Evolutionary conservation across 2,113 vertebrate genomes (phyloP), one percentile per base, ranked within the genome.

Genomic region (Upupa epops): DNA sequence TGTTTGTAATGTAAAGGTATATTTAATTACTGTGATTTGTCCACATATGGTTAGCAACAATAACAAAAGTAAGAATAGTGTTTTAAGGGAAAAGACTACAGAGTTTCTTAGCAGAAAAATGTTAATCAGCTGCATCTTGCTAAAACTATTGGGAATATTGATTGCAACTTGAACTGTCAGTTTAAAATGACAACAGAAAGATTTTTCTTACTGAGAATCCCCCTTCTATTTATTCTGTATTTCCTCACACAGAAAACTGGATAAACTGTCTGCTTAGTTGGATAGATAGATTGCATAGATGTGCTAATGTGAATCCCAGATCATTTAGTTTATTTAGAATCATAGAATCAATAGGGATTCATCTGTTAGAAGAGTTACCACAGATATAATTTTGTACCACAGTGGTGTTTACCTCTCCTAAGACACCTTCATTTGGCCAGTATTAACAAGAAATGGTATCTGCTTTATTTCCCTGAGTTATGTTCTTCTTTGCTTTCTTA

Each of bases 281-380:
- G 52, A 29, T 4, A 64, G 34, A 51, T 56, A 90, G 69, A 84
- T 87, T 75, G 6, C 25, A 55, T 13, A 31, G 61, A 65, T 31
- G 28, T 76, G 55, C 48, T 89, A 71, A 80, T 83, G 71, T 60
- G 72, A 80, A 74, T 89, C 75, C 59, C 79, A 64, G 69, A 69
- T 85, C 29, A 49, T 54, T 92, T 82, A 34, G 32, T 91, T 73
- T 86, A 20, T 89, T 92, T 87, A 32, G n/a, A n/a, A n/a, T n/a
- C n/a, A n/a, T n/a, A n/a, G n/a, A n/a, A n/a, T n/a, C n/a, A n/a
- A n/a, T n/a, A n/a, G n/a, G n/a, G n/a, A n/a, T n/a, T n/a, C n/a
- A 54, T 72, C 66, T 59, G 16, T 77, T 83, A 55, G 52, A 73
- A 83, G 18, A n/a, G 31, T 73, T 72, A 83, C 19, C 8, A 14